Evolutionary conservation across 2,797 vertebrate species (phyloP).

Genomic region (Muraenolepis orangiensis): DNA sequence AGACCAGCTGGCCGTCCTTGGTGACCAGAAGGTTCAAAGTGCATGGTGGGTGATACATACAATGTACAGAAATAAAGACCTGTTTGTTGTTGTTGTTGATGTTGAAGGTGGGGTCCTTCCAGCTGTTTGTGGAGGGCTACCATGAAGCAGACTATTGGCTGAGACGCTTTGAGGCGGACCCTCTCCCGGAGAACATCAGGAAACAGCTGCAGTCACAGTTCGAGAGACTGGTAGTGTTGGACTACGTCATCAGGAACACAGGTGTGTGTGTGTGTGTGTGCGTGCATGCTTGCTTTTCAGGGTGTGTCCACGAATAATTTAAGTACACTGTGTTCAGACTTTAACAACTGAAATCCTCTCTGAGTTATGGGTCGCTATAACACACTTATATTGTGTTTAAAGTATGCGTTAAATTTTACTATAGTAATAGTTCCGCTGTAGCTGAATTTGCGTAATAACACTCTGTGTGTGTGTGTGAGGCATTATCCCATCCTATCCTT

Average conservation of each 20-base stretch:
- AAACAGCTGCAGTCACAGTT: slow-evolving; percentile 97
- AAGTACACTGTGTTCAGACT: slow-evolving; percentile 3
- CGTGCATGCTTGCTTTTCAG: slow-evolving; percentile 1
- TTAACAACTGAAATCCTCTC: neutral
- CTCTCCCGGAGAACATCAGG: slow-evolving; percentile 94
- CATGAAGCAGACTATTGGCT: slow-evolving; percentile 96
- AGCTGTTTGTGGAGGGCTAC: slow-evolving; percentile 94
- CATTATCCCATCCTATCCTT: neutral
- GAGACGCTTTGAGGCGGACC: slow-evolving; percentile 93
- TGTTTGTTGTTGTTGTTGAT: slow-evolving; percentile 15
- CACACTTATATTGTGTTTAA: neutral
- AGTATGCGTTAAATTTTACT: neutral
- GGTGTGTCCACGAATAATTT: neutral
- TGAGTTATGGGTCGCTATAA: neutral
- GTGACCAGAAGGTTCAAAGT: too few species aligned
- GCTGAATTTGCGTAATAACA: neutral
- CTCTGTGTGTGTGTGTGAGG: neutral
- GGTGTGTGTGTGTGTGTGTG: slow-evolving; percentile 56
- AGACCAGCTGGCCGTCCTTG: too few species aligned
- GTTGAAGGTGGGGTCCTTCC: slow-evolving; percentile 96
- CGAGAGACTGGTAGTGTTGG: slow-evolving; percentile 91
- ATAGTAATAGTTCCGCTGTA: neutral
- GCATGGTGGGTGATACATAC: too few species aligned
- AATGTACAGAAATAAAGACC: neutral
- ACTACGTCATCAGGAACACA: slow-evolving; percentile 97